Evolutionary conservation across 1,140 invertebrate species (phyloP).

Genomic region (Drosophila santomea): DNA sequence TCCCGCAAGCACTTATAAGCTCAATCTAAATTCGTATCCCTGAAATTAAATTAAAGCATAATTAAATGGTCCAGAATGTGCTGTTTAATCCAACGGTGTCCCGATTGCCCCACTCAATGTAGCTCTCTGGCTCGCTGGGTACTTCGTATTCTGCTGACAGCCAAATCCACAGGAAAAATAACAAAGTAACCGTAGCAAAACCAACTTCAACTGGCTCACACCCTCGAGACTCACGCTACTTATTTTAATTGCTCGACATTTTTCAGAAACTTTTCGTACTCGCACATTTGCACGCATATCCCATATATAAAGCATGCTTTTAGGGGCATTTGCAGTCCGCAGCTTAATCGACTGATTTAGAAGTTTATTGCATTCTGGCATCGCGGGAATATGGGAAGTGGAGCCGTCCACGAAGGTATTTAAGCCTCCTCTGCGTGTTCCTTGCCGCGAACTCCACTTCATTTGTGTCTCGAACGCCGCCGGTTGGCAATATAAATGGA

Average conservation of each 20-base stretch:
- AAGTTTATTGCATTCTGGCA: conserved; percentile 77
- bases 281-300: conserved; percentile 3
- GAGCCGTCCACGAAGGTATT: conserved; percentile 72
- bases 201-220: conserved; percentile 30
- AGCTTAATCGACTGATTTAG: conserved; percentile 81
- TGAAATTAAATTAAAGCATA: conserved; percentile 35
- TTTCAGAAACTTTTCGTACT: conserved; percentile 65
- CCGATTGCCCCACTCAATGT: conserved; percentile 26
- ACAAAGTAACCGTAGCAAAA: conserved; percentile 20
- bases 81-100: conserved; percentile 3
- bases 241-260: conserved; percentile 81
- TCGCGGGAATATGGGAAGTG: conserved; percentile 56
- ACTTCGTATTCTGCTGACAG: conserved; percentile 55
- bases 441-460: conserved; percentile 51
- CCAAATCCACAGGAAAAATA: conserved; percentile 58
- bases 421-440: conserved; percentile 58
- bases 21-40: conserved; percentile 2
- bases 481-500: conserved; percentile 68
- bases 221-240: conserved; percentile 51
- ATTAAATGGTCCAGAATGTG: conserved; percentile 32
- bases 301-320: conserved; percentile 41
- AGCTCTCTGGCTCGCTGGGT: conserved; percentile 2
- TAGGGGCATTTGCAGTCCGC: conserved; percentile 64
- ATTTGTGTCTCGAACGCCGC: conserved; percentile 50
- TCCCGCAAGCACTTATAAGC: not conserved